These are phyloP conservation scores for Margarornis squamiger DNA, from an alignment of 2,797 vertebrate genomes.

Conservation along the genomic window DNA sequence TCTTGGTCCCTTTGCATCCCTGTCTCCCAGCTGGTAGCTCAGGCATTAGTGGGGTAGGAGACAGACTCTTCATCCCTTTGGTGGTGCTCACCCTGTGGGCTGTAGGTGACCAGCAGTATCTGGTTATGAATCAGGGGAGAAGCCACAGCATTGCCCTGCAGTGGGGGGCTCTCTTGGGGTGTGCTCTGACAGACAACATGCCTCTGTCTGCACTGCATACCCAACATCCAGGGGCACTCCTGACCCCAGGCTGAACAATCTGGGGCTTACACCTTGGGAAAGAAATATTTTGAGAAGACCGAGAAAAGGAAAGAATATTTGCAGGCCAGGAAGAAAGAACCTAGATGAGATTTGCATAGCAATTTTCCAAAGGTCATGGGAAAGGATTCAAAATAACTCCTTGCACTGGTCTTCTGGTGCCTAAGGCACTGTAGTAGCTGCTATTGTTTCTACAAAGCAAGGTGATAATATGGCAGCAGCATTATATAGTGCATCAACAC, in stretches of 20 bases:
- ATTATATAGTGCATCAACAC: not conserved
- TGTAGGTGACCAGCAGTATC: not conserved
- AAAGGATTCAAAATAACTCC: constrained; percentile 29
- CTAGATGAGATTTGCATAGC: not conserved
- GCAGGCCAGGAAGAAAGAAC: not conserved
- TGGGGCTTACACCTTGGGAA: not conserved
- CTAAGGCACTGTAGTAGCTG: not conserved
- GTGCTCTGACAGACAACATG: not conserved
- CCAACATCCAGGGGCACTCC: not conserved
- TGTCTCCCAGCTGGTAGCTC: not conserved
- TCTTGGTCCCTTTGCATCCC: not conserved
- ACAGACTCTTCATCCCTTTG: not conserved
- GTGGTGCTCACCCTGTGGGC: not conserved
- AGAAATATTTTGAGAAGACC: not conserved
- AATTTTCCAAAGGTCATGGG: constrained; percentile 14
- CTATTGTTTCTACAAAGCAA: constrained; percentile 33
- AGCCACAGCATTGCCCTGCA: not conserved
- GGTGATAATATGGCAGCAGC: constrained; percentile 8
- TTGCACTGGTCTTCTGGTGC: not conserved
- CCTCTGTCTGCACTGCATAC: not conserved
- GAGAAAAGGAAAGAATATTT: not conserved
- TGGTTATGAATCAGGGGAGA: not conserved
- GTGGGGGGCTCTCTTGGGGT: not conserved
- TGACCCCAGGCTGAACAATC: not conserved
- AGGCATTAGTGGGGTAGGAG: not conserved